These are phyloP conservation scores for Syrrhaptes paradoxus DNA, from an alignment of 2,113 vertebrate species.

Conservation along the genomic window DNA sequence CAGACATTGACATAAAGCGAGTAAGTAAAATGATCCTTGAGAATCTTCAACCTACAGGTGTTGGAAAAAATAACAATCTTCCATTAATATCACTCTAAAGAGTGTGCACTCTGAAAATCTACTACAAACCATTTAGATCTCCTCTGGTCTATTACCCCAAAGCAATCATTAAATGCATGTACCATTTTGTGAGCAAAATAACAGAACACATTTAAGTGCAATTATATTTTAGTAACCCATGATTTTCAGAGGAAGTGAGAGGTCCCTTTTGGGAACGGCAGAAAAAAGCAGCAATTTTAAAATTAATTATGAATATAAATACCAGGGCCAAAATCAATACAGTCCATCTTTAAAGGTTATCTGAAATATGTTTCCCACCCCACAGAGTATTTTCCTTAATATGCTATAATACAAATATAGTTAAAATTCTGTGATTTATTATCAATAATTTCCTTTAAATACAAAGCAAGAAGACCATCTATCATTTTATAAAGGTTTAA, in stretches of 20 bases:
- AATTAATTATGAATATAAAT: background rate
- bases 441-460: background rate
- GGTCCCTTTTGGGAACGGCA: background rate
- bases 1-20: slow-evolving; percentile 87
- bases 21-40: slow-evolving; percentile 89
- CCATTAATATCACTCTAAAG: background rate
- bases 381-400: background rate
- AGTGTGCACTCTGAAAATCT: background rate
- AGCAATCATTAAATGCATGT: background rate
- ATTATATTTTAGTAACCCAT: background rate
- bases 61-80: background rate
- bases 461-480: background rate
- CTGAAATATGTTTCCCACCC: background rate
- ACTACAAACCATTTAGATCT: background rate
- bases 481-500: background rate
- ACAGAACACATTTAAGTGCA: background rate
- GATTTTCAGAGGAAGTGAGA: background rate
- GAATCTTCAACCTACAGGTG: slow-evolving; percentile 80
- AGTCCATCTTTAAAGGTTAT: background rate
- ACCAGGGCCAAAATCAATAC: background rate
- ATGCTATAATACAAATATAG: background rate
- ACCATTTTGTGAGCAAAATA: background rate
- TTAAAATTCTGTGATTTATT: background rate
- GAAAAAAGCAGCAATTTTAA: background rate
- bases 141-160: background rate